Base-by-base conservation (phyloP, 2,888 invertebrate species). In the Tipula vernalis region DNA sequence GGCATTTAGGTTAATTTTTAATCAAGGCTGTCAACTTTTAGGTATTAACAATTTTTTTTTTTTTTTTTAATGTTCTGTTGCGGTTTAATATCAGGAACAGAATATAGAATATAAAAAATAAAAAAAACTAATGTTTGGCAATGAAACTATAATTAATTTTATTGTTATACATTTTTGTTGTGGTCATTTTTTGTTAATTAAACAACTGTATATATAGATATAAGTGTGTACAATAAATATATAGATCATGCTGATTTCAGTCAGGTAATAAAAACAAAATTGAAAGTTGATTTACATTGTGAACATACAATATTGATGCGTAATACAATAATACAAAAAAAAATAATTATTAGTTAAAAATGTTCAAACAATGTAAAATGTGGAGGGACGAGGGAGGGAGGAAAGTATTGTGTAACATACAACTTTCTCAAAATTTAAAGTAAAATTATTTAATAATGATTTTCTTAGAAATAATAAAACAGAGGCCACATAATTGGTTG, bases 1-100 rank as follows among this genome's bases (percentile, higher is more conserved):
- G 71, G 71, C 71, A 71, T 71, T 71, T 71, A 71, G 71, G 71
- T 71, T 71, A 71, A 71, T 39, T 84, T 84, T 84, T 84, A 84
- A 85, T 85, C 85, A 85, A 85, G 85, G 85, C 42, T 85, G 85
- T 85, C 85, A 85, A 85, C 85, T 85, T 85, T 71, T 85, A 85
- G 18, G 85, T 85, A 18, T 85, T 85, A 85, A 85, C 18, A 42
- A 42, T 41, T 85, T 85, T 28, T 85, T 18, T 10, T 44, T 42
- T 36, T 85, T 44, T 85, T 36, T 57, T 57, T 12, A 1, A 28
- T 28, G 28, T 28, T 28, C 28, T 57, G 51, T 57, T 71, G 10
- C 71, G 71, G 10, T 71, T 71, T 12, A 71, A 71, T 28, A 8
- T 71, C 71, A 71, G 28, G 71, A 71, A 71, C 71, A 71, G 28